A percentile compares a stretch with the other conserved stretches of the same genome.
These are phyloP conservation scores for Phanerotoma sp. DNA, from an alignment of 2,888 invertebrate genomes.

Conservation along the genomic window DNA sequence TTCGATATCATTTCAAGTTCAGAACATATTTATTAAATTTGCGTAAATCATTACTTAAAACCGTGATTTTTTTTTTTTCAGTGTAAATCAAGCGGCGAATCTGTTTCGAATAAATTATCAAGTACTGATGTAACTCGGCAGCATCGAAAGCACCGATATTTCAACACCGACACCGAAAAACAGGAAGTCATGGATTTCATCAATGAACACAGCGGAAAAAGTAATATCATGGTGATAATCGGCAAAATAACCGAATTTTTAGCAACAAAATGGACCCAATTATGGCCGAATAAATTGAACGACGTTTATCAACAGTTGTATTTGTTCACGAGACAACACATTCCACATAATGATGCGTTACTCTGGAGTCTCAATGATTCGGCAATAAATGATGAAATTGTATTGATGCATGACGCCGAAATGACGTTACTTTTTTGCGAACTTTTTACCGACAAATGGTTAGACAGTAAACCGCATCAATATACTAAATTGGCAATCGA, in stretches of 20 bases:
- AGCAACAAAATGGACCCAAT: constrained; percentile 64
- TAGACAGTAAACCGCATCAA: constrained; percentile 45
- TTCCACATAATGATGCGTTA: constrained; percentile 49
- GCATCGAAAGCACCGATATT: constrained; percentile 62
- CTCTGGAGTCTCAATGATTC: constrained; percentile 57
- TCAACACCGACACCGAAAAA: constrained; percentile 67
- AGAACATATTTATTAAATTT: no score
- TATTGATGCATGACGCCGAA: constrained; percentile 58
- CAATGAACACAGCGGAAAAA: constrained; percentile 55
- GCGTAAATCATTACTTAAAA: no score
- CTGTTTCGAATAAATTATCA: no score
- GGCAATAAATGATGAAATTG: constrained; percentile 47
- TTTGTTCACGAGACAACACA: constrained; percentile 62
- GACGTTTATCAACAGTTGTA: constrained; percentile 66
- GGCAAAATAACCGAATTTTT: constrained; percentile 64
- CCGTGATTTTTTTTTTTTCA: no score
- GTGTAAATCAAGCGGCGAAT: no score
- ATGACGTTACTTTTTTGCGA: constrained; percentile 62
- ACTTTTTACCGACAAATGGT: constrained; percentile 57
- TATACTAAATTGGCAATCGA: constrained; percentile 44
- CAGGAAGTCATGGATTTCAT: constrained; percentile 68
- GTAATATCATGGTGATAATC: constrained; percentile 63
- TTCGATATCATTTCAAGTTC: no score
- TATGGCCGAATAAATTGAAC: constrained; percentile 67
- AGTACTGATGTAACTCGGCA: no score